These are phyloP conservation scores for Sthenelais limicola DNA, from an alignment of 2,888 invertebrate species.

Conservation along the genomic window DNA sequence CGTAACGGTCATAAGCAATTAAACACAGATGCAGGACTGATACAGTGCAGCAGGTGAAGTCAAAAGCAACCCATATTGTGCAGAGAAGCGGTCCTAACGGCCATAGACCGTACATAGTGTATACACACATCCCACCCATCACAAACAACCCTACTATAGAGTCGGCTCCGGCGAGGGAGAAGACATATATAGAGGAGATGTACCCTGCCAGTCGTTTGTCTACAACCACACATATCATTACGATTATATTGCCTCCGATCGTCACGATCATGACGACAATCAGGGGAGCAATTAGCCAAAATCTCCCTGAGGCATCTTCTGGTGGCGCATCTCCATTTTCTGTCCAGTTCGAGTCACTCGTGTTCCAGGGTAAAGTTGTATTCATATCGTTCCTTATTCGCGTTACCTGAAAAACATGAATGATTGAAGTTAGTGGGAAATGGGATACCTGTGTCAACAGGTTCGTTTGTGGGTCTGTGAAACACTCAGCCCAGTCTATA, in stretches of 20 bases:
- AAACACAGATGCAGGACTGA: conserved; percentile 45
- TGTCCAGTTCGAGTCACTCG: too few relatives aligned
- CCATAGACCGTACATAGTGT: conserved; percentile 47
- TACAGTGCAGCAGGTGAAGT: conserved; percentile 48
- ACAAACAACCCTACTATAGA: conserved; percentile 45
- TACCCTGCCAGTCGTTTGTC: conserved; percentile 9
- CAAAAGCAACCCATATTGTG: conserved; percentile 45
- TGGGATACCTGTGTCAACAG: too few relatives aligned
- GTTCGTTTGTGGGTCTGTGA: too few relatives aligned
- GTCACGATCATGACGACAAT: conserved; percentile 21
- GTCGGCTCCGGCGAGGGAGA: conserved; percentile 47
- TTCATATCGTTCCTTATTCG: too few relatives aligned
- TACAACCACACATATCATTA: conserved; percentile 33
- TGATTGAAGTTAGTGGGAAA: too few relatives aligned
- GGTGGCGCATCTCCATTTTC: too few relatives aligned
- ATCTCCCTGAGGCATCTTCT: too few relatives aligned
- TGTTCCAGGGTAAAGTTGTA: too few relatives aligned
- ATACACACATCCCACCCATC: conserved; percentile 45
- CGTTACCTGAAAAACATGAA: too few relatives aligned
- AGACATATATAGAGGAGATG: conserved; percentile 44
- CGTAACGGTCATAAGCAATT: conserved; percentile 46
- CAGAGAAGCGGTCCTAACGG: conserved; percentile 43
- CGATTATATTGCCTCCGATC: conserved; percentile 17
- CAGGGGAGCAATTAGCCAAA: conserved; percentile 9
- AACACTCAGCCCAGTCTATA: too few relatives aligned